phyloP scores from a whole-genome alignment of 2,113 vertebrate species.

The Promerops cafer region DNA sequence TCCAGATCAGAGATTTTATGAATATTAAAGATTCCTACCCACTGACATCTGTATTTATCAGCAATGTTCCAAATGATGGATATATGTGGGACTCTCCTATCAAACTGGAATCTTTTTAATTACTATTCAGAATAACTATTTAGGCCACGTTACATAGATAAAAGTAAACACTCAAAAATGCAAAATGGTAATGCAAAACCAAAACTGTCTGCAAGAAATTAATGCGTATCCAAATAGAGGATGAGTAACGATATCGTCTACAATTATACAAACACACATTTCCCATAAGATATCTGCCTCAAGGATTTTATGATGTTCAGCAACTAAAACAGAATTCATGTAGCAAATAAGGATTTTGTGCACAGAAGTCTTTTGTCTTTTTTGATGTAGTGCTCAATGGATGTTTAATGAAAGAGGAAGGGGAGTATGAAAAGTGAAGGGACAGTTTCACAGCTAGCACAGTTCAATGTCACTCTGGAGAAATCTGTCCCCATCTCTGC shows the following conservation, averaged over 20 bases:
- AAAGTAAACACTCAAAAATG: neutral
- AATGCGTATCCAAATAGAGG: neutral
- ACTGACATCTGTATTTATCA: neutral
- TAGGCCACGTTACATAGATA: neutral
- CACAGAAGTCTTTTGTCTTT: constrained; percentile 9
- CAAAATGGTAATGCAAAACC: neutral
- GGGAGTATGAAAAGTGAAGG: neutral
- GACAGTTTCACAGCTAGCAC: neutral
- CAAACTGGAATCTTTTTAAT: neutral
- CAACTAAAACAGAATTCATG: constrained; percentile 26
- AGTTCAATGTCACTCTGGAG: neutral
- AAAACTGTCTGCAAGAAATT: neutral
- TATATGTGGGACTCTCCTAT: neutral
- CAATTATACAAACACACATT: constrained; percentile 28
- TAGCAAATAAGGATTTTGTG: constrained; percentile 22
- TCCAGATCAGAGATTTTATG: neutral
- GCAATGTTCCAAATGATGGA: neutral
- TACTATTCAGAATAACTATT: neutral
- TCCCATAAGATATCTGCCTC: constrained; percentile 31
- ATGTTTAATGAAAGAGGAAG: neutral
- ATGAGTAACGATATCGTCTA: neutral
- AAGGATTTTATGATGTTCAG: constrained; percentile 33
- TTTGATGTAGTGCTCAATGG: neutral
- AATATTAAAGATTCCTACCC: constrained; percentile 4
- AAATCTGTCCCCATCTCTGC: neutral